Conservation (phyloP, 1,140 invertebrate genomes). For the Pseudobourletiella spinata region DNA sequence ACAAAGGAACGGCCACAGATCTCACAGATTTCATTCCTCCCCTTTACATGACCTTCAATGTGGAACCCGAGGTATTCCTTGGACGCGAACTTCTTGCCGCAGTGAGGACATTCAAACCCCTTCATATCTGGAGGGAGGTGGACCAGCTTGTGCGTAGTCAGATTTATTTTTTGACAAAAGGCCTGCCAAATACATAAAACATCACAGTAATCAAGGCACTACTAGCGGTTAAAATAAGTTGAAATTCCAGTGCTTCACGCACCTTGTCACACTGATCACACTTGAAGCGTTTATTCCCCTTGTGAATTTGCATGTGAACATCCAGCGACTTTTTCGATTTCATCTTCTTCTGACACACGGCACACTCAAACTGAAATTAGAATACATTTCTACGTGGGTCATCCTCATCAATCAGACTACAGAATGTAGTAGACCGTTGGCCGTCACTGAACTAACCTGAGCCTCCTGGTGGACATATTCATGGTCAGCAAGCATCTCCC, state of each 20-base stretch:
- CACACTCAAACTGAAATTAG: conserved; percentile 25
- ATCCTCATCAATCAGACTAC: no score
- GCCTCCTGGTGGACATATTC: conserved; percentile 42
- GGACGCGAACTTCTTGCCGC: conserved; percentile 41
- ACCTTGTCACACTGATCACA: conserved; percentile 45
- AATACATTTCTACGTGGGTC: no score
- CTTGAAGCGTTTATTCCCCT: conserved; percentile 40
- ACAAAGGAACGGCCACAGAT: conserved; percentile 44
- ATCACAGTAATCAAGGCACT: not conserved
- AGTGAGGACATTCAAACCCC: conserved; percentile 38
- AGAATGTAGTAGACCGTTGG: no score
- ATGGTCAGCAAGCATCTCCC: conserved; percentile 44
- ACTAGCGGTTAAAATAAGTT: conserved; percentile 6
- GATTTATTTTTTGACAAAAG: conserved; percentile 23
- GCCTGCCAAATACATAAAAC: conserved; percentile 11
- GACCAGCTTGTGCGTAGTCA: conserved; percentile 11
- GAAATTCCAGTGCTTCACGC: no score
- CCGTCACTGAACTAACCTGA: conserved; percentile 38
- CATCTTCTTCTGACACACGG: conserved; percentile 12
- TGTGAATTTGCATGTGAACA: conserved; percentile 38
- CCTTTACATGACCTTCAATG: conserved; percentile 40
- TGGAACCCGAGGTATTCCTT: conserved; percentile 44
- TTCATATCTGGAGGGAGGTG: conserved; percentile 35
- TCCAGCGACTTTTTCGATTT: conserved; percentile 46
- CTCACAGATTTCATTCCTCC: conserved; percentile 31